phyloP scores from a whole-genome alignment of 2,888 invertebrate genomes.

The Heliconius ismenius region DNA sequence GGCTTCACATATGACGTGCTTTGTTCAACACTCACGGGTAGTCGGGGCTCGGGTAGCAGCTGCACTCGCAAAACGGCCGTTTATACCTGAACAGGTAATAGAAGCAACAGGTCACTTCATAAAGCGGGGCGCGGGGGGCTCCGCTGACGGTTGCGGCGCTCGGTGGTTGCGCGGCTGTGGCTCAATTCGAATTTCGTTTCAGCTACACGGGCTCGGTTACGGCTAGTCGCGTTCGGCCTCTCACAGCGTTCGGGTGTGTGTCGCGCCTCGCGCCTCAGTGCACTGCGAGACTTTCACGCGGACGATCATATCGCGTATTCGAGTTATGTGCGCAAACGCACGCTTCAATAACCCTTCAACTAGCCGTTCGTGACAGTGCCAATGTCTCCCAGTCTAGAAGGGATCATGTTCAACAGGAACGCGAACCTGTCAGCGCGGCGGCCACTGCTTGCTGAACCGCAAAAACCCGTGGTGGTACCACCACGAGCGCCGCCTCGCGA shows the following conservation, averaged over 20 bases:
- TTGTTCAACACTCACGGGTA: constrained; percentile 56
- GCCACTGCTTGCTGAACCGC: constrained; percentile 77
- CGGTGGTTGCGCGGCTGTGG: constrained; percentile 26
- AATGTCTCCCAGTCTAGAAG: constrained; percentile 80
- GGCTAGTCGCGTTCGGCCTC: constrained; percentile 61
- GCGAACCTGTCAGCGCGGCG: constrained; percentile 74
- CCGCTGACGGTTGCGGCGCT: constrained; percentile 49
- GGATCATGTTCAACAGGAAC: constrained; percentile 79
- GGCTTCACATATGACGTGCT: constrained; percentile 65
- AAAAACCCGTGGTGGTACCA: constrained; percentile 72
- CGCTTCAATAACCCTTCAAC: constrained; percentile 59
- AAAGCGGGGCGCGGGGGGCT: constrained; percentile 61
- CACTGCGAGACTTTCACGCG: constrained; percentile 58
- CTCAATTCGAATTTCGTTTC: constrained; percentile 39
- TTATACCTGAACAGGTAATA: constrained; percentile 77
- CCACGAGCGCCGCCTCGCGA: constrained; percentile 76
- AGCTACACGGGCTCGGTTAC: constrained; percentile 29
- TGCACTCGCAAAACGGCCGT: constrained; percentile 70
- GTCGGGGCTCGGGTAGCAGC: constrained; percentile 57
- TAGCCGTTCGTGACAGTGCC: constrained; percentile 70
- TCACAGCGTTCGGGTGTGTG: constrained; percentile 49
- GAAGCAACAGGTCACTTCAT: constrained; percentile 80
- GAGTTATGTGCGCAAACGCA: constrained; percentile 77
- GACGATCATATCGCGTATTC: constrained; percentile 54
- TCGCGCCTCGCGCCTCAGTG: constrained; percentile 51